These are phyloP conservation scores for Oreocharis arfaki DNA, from an alignment of 2,113 vertebrate species.

Conservation along the genomic window DNA sequence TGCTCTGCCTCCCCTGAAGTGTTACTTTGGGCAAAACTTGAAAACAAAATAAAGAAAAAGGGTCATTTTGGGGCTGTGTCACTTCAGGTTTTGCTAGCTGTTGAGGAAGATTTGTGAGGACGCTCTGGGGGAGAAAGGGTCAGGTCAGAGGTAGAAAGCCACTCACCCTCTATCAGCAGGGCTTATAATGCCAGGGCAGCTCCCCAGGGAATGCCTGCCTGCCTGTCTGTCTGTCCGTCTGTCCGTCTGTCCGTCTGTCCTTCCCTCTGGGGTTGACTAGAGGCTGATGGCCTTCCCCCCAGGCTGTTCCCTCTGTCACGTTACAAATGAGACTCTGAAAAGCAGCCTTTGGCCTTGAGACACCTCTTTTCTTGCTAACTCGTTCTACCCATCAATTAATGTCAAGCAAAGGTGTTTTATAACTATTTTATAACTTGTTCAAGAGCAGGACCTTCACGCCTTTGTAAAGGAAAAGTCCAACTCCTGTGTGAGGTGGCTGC, in stretches of 20 bases:
- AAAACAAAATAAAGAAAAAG: background rate
- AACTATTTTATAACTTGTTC: constrained; percentile 10
- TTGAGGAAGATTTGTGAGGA: constrained; percentile 29
- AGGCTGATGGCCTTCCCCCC: constrained; percentile 35
- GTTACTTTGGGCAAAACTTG: background rate
- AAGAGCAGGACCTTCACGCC: background rate
- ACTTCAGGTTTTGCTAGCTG: background rate
- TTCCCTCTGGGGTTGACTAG: constrained; percentile 31
- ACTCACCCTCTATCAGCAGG: constrained; percentile 53
- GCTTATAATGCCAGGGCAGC: constrained; percentile 74
- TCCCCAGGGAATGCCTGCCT: constrained; percentile 50
- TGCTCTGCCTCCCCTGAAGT: background rate
- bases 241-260: constrained; percentile 17
- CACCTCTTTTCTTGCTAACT: constrained; percentile 69
- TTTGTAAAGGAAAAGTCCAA: background rate
- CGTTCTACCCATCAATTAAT: constrained; percentile 59
- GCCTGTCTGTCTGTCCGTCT: no score
- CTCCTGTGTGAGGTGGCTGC: background rate
- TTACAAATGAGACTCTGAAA: constrained; percentile 82
- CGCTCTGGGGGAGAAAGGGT: constrained; percentile 2
- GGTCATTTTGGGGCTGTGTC: background rate
- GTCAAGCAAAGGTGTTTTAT: constrained; percentile 39
- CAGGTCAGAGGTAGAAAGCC: constrained; percentile 70
- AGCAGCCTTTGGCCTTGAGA: constrained; percentile 69
- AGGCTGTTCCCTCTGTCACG: constrained; percentile 76